Conservation (phyloP, 2,113 vertebrate genomes). For the Syngnathus scovelli region DNA sequence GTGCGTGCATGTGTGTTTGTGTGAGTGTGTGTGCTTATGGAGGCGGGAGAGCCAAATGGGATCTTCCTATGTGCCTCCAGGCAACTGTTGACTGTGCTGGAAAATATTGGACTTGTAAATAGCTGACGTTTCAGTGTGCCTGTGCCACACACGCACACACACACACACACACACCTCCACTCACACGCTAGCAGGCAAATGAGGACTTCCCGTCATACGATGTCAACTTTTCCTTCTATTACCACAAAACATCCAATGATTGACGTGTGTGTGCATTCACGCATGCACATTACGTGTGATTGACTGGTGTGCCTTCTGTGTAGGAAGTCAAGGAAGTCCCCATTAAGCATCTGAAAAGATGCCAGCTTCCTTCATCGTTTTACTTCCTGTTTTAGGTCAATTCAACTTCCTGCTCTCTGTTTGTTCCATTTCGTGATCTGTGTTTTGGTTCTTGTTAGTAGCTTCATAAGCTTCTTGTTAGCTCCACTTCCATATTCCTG, state of each 20-base stretch:
- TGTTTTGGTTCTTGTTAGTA: neutral
- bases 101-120: slow-evolving; percentile 55
- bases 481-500: neutral
- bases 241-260: neutral
- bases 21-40: slow-evolving; percentile 9
- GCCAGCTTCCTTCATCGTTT: neutral
- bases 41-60: slow-evolving; percentile 40
- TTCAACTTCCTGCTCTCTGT: neutral
- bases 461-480: neutral
- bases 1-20: slow-evolving; percentile 1
- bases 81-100: slow-evolving; percentile 52
- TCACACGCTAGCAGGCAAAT: neutral
- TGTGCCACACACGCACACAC: slow-evolving; percentile 14
- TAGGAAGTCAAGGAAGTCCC: neutral
- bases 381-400: neutral
- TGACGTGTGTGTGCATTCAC: neutral
- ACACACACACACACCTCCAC: neutral
- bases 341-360: neutral
- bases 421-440: too few species aligned
- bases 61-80: slow-evolving; percentile 47
- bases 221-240: neutral
- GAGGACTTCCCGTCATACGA: neutral
- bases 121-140: slow-evolving; percentile 47
- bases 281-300: neutral
- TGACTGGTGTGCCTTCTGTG: neutral